phyloP scores from a whole-genome alignment of 2,797 vertebrate genomes.

The Brachyrhaphis roseni region DNA sequence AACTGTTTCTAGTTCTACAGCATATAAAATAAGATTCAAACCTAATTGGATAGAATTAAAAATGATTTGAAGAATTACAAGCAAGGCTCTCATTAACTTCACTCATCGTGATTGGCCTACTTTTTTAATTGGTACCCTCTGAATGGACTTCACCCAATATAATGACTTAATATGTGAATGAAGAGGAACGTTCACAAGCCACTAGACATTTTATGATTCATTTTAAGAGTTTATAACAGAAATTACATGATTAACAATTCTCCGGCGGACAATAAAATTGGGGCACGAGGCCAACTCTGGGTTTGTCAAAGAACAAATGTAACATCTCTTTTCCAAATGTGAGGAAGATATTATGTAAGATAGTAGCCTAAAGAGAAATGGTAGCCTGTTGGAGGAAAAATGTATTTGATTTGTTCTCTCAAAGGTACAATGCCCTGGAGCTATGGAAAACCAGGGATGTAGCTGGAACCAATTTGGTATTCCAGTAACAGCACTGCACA shows the following conservation, averaged over 20 bases:
- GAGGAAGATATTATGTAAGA: conserved; percentile 22
- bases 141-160: conserved; percentile 2
- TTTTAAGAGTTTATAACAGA: conserved; percentile 12
- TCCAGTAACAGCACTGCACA: conserved; percentile 58
- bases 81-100: conserved; percentile 24
- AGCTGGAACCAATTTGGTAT: conserved; percentile 64
- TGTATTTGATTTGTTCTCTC: conserved; percentile 38
- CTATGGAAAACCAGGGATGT: conserved; percentile 37
- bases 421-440: conserved; percentile 36
- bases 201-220: conserved; percentile 12
- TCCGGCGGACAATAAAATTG: conserved; percentile 17
- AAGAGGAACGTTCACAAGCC: background rate
- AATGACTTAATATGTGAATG: conserved; percentile 5
- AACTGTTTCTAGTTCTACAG: conserved; percentile 4
- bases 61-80: conserved; percentile 12
- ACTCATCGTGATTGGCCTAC: conserved; percentile 32
- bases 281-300: background rate
- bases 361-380: conserved; percentile 9
- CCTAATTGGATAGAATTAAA: conserved; percentile 1
- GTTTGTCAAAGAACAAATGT: background rate
- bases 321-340: conserved; percentile 16
- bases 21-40: conserved; percentile 18
- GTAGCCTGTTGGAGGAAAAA: conserved; percentile 3
- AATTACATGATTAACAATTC: conserved; percentile 14
- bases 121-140: conserved; percentile 39